Evolutionary conservation across 2,888 invertebrate genomes (phyloP).

Genomic region (Melinaea menophilus): DNA sequence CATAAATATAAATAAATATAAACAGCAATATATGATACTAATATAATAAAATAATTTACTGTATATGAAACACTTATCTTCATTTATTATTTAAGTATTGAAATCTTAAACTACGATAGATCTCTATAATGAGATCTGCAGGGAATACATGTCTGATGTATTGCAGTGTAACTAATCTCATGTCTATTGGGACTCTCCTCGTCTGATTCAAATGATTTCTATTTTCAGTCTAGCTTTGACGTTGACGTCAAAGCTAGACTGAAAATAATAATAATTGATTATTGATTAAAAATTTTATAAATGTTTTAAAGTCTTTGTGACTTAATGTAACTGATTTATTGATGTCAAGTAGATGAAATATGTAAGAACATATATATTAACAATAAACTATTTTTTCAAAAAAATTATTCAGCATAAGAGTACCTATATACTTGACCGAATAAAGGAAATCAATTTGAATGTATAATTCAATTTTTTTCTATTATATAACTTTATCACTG

Average conservation of each 20-base stretch:
- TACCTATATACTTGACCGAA: too few species aligned
- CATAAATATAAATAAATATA: too few species aligned
- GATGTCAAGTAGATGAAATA: too few species aligned
- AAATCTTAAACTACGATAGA: neutral
- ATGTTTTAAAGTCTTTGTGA: too few species aligned
- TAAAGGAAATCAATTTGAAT: too few species aligned
- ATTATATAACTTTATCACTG: too few species aligned
- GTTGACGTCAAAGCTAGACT: neutral
- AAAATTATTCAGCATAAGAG: too few species aligned
- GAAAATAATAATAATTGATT: too few species aligned
- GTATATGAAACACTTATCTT: neutral
- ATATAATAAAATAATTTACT: neutral
- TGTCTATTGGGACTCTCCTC: neutral
- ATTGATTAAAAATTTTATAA: neutral
- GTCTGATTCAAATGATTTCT: neutral
- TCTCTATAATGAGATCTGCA: constrained; percentile 2
- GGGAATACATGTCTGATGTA: neutral
- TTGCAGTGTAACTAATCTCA: neutral
- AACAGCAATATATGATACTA: neutral
- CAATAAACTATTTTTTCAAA: too few species aligned
- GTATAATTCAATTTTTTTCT: too few species aligned
- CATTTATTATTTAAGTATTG: neutral
- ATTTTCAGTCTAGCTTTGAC: neutral
- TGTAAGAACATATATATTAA: too few species aligned
- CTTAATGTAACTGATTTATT: too few species aligned